Evolutionary conservation across 1,140 invertebrate genomes (phyloP).

Genomic region (Anoplophora glabripennis): DNA sequence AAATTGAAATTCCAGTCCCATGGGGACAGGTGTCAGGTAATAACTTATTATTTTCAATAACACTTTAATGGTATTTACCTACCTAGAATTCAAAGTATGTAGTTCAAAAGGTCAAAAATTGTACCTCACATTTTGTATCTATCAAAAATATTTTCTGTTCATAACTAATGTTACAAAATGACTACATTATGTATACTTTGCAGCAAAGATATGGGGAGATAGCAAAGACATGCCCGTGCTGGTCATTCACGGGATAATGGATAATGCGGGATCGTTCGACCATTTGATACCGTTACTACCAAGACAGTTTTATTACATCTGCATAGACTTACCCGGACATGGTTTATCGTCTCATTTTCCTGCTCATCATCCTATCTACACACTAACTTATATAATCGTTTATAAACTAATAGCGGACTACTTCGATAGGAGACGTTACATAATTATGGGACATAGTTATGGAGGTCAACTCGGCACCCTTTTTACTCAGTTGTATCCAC

Average conservation of each 20-base stretch:
- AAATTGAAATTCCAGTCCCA: no score
- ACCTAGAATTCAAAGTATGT: no score
- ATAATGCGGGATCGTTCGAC: slow-evolving; percentile 65
- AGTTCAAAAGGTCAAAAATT: no score
- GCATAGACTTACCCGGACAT: slow-evolving; percentile 66
- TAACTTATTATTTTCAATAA: no score
- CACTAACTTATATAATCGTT: slow-evolving; percentile 49
- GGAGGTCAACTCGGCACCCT: slow-evolving; percentile 52
- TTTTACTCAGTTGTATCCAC: slow-evolving; percentile 52
- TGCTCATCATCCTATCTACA: slow-evolving; percentile 48
- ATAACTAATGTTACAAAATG: no score
- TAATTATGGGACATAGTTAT: slow-evolving; percentile 58
- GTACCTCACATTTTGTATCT: no score
- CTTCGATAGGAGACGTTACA: slow-evolving; percentile 20
- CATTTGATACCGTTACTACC: slow-evolving; percentile 59
- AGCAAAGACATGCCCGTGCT: slow-evolving; percentile 50
- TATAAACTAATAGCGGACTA: slow-evolving; percentile 54
- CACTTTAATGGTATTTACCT: no score
- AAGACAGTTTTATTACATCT: slow-evolving; percentile 56
- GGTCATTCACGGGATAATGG: slow-evolving; percentile 58
- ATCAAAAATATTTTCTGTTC: no score
- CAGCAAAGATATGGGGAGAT: slow-evolving; percentile 62
- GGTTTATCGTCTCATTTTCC: slow-evolving; percentile 62
- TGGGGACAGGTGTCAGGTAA: no score
- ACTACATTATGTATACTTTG: slow-evolving; percentile 7